phyloP scores from a whole-genome alignment of 1,140 invertebrate species.

The Trinorchestia longiramus region DNA sequence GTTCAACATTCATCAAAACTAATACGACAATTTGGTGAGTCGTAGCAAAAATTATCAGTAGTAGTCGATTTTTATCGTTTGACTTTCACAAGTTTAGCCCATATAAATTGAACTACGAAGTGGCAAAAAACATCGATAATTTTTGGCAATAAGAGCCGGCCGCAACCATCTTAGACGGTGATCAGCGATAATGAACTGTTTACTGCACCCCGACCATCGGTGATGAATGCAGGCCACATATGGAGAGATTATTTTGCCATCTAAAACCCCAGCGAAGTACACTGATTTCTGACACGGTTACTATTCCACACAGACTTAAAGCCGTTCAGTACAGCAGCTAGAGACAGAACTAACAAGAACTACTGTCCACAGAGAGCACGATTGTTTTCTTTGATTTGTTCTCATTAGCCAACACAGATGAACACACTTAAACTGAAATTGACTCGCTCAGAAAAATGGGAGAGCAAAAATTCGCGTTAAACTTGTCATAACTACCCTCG shows the following conservation, averaged over 20 bases:
- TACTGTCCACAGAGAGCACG: not conserved
- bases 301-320: not conserved
- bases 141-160: too few relatives aligned
- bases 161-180: too few relatives aligned
- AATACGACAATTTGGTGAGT: not conserved
- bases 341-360: not conserved
- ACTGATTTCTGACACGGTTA: not conserved
- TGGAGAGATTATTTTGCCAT: not conserved
- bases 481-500: not conserved
- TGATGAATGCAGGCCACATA: not conserved
- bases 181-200: too few relatives aligned
- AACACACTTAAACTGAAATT: too few relatives aligned
- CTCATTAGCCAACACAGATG: too few relatives aligned
- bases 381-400: not conserved
- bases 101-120: too few relatives aligned
- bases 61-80: too few relatives aligned
- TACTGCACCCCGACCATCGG: not conserved
- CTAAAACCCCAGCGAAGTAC: not conserved
- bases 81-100: too few relatives aligned
- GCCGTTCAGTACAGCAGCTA: not conserved
- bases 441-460: not conserved
- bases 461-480: not conserved
- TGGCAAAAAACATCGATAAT: too few relatives aligned
- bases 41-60: not conserved
- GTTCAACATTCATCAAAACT: too few relatives aligned